Conservation (phyloP, 2,888 invertebrate species). For the Zeuzera pyrina region DNA sequence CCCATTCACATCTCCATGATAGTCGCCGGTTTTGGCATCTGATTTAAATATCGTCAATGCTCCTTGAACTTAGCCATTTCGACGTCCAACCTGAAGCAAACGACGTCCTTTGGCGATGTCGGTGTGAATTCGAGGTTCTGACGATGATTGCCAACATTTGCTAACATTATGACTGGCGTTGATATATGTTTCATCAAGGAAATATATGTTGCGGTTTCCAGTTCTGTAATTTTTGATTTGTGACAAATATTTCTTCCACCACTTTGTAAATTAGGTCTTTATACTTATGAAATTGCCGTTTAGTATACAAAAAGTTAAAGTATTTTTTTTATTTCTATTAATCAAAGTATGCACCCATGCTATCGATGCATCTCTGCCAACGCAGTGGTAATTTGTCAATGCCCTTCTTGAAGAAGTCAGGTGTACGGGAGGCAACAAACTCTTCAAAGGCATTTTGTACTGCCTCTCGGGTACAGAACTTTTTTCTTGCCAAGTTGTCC, state of each 20-base stretch:
- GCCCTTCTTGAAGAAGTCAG: no score
- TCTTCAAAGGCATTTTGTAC: no score
- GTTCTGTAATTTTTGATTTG: constrained; percentile 8
- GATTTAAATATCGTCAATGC: constrained; percentile 7
- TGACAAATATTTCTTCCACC: constrained; percentile 9
- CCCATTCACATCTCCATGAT: constrained; percentile 6
- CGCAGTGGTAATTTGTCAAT: no score
- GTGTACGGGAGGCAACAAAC: no score
- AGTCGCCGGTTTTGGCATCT: constrained; percentile 5
- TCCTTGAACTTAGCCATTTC: constrained; percentile 7
- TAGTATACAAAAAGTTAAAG: no score
- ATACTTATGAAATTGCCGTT: no score
- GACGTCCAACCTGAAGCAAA: constrained; percentile 9
- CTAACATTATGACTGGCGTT: constrained; percentile 4
- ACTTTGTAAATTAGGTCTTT: no score
- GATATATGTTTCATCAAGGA: constrained; percentile 10
- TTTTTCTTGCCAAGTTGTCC: no score
- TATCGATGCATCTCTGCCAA: no score
- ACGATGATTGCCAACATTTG: constrained; percentile 11
- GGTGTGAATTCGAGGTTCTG: constrained; percentile 7
- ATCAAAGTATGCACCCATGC: no score
- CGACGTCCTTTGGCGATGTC: constrained; percentile 10
- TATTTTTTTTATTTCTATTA: no score
- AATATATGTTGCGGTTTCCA: constrained; percentile 10
- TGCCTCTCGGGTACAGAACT: no score